These are phyloP conservation scores for Labrus mixtus DNA, from an alignment of 2,113 vertebrate species.

Conservation along the genomic window DNA sequence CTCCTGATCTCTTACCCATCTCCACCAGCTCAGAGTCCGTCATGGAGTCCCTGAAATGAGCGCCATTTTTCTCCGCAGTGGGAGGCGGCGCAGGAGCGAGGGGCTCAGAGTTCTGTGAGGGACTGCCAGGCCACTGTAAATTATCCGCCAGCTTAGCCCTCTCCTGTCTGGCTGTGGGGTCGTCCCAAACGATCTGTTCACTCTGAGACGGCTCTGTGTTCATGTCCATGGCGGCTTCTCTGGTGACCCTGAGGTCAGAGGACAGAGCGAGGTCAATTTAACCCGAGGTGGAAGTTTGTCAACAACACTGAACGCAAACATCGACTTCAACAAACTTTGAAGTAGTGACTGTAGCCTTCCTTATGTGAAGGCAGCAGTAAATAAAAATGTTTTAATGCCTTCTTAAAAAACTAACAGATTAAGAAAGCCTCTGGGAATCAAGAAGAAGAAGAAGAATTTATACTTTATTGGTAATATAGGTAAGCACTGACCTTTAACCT, in stretches of 20 bases:
- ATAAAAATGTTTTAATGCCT: too few species aligned
- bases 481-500: too few species aligned
- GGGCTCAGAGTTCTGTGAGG: conserved; percentile 89
- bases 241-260: conserved; percentile 84
- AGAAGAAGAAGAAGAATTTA: too few species aligned
- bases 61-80: conserved; percentile 46
- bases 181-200: conserved; percentile 98
- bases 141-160: conserved; percentile 95
- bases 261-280: neutral
- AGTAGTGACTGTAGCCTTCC: too few species aligned
- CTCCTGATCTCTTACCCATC: conserved; percentile 83
- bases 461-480: too few species aligned
- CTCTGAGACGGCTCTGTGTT: conserved; percentile 97
- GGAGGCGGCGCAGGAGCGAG: conserved; percentile 67
- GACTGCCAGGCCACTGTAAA: conserved; percentile 93
- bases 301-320: too few species aligned
- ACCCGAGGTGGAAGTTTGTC: too few species aligned
- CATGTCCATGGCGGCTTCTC: conserved; percentile 84
- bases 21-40: conserved; percentile 87
- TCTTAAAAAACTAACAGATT: too few species aligned
- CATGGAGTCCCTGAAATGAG: conserved; percentile 81
- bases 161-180: conserved; percentile 96
- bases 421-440: too few species aligned
- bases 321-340: too few species aligned
- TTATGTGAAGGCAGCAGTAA: too few species aligned